A percentile compares a stretch with the other conserved stretches of the same genome.
phyloP scores from a whole-genome alignment of 2,888 invertebrate genomes.

The Oscheius sp. region DNA sequence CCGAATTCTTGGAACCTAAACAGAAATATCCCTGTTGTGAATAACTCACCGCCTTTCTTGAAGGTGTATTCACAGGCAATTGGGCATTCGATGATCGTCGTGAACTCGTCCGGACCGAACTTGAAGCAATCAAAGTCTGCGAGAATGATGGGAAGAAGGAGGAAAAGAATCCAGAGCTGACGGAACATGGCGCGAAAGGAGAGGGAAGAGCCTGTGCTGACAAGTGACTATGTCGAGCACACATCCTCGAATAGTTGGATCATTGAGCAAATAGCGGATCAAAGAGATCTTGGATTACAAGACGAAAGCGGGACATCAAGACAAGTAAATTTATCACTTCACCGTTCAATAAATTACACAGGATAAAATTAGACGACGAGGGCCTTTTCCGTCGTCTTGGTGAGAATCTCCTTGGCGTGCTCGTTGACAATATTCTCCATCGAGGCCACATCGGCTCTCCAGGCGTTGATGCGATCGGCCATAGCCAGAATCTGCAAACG shows the following conservation, averaged over 20 bases:
- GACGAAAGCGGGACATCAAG: not conserved
- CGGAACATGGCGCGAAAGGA: not conserved
- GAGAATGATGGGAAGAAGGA: not conserved
- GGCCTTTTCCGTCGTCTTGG: conserved; percentile 69
- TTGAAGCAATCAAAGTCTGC: conserved; percentile 26
- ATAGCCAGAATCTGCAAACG: conserved; percentile 80
- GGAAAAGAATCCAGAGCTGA: not conserved
- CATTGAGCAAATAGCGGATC: too few species aligned
- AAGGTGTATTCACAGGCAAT: conserved; percentile 24
- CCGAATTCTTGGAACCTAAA: not conserved
- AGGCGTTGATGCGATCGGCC: conserved; percentile 81
- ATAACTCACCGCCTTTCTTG: conserved; percentile 3
- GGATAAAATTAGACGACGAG: conserved; percentile 1
- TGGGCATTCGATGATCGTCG: conserved; percentile 23
- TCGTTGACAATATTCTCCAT: conserved; percentile 83
- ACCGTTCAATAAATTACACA: conserved; percentile 1
- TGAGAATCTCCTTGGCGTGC: conserved; percentile 84
- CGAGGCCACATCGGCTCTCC: conserved; percentile 83
- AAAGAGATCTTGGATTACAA: too few species aligned
- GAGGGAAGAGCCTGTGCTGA: too few species aligned
- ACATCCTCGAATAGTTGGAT: too few species aligned
- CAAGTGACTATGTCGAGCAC: too few species aligned
- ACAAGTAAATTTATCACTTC: conserved; percentile 17
- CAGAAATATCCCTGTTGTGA: not conserved
- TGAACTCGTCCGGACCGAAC: conserved; percentile 26